Evolutionary conservation across 2,888 invertebrate genomes (phyloP).

Genomic region (Archips crataeganus): DNA sequence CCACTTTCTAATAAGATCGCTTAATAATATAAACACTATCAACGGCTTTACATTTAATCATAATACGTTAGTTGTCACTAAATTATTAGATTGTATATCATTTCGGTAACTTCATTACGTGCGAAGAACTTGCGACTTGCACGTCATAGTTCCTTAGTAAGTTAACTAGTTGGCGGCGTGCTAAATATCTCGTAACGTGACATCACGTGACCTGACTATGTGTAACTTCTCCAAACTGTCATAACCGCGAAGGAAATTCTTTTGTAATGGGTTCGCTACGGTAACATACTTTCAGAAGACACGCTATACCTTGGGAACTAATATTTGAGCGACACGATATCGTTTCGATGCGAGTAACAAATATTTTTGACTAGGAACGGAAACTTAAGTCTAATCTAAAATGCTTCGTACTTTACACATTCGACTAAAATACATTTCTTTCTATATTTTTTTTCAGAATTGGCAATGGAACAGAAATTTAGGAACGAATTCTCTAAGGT

Average conservation of each 20-base stretch:
- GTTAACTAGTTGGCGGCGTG: constrained; percentile 32
- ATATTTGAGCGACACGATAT: constrained; percentile 23
- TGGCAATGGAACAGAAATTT: neutral
- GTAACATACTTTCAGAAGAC: constrained; percentile 31
- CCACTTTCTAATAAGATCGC: neutral
- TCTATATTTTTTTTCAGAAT: neutral
- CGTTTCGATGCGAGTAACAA: neutral
- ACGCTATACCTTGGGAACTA: constrained; percentile 34
- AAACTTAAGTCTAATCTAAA: neutral
- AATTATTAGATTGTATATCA: constrained; percentile 37
- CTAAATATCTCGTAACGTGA: constrained; percentile 39
- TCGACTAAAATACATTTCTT: neutral
- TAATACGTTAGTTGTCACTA: constrained; percentile 12
- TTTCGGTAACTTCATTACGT: constrained; percentile 34
- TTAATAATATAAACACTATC: constrained; percentile 24
- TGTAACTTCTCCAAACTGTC: constrained; percentile 40
- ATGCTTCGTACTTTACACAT: neutral
- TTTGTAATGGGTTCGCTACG: constrained; percentile 34
- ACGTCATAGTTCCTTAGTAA: constrained; percentile 33
- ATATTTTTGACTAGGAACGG: neutral
- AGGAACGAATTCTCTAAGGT: constrained; percentile 3
- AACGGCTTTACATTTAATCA: constrained; percentile 20
- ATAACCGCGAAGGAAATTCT: constrained; percentile 39
- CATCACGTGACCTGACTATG: constrained; percentile 39
- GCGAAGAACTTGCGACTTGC: constrained; percentile 31